Evolutionary conservation across 2,113 vertebrate species (phyloP).

Genomic region (Atherinomorus stipes): DNA sequence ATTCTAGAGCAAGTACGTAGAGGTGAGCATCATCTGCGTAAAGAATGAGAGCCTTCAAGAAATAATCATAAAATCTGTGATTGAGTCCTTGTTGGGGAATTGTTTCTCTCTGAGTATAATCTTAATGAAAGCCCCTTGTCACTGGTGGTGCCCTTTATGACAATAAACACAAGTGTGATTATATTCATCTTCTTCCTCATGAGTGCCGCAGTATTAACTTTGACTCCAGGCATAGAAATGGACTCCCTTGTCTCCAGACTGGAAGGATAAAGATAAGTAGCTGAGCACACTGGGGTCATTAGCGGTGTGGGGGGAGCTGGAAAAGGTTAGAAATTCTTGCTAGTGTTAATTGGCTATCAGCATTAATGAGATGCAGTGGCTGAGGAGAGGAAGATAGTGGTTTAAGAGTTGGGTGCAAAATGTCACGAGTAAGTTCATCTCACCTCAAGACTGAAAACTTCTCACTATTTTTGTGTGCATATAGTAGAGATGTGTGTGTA

Average conservation of each 20-base stretch:
- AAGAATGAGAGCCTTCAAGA: conserved; percentile 26
- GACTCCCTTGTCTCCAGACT: conserved; percentile 53
- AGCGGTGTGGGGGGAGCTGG: conserved; percentile 51
- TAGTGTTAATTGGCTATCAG: conserved; percentile 75
- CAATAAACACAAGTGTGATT: conserved; percentile 55
- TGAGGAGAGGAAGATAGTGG: conserved; percentile 31
- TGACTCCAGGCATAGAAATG: conserved; percentile 46
- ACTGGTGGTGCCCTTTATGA: conserved; percentile 57
- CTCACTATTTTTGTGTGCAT: conserved; percentile 19
- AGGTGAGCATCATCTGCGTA: conserved; percentile 20
- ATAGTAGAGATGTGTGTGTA: conserved; percentile 3
- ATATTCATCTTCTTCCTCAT: conserved; percentile 52
- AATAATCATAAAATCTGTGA: conserved; percentile 9
- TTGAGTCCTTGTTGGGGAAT: conserved; percentile 33
- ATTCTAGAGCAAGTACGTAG: neutral
- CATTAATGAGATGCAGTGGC: conserved; percentile 74
- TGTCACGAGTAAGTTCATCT: conserved; percentile 64
- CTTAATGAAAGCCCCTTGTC: conserved; percentile 28
- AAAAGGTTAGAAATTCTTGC: conserved; percentile 73
- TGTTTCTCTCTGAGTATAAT: conserved; percentile 53
- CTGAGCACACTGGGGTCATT: conserved; percentile 60
- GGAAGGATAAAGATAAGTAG: conserved; percentile 66
- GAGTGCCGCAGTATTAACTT: conserved; percentile 56
- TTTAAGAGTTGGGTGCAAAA: conserved; percentile 62
- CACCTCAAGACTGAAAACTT: conserved; percentile 59